phyloP scores from a whole-genome alignment of 2,888 invertebrate genomes.

The Rotaria sp. region DNA sequence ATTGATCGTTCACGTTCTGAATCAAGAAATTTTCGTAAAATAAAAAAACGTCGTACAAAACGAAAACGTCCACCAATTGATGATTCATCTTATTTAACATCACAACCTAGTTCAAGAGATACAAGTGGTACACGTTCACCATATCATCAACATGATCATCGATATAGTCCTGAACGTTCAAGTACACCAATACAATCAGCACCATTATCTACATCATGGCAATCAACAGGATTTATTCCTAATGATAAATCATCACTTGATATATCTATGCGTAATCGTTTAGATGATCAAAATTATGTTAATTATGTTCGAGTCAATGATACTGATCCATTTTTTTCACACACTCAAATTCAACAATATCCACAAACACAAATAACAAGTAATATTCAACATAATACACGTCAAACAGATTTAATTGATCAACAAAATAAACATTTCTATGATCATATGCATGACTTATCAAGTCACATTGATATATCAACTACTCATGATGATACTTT shows the following conservation, averaged over 20 bases:
- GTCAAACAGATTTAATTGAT: neutral
- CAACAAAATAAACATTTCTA: neutral
- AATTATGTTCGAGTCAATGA: neutral
- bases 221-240: neutral
- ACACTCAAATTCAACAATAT: neutral
- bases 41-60: slow-evolving; percentile 9
- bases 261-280: neutral
- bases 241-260: neutral
- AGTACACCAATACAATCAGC: neutral
- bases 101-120: neutral
- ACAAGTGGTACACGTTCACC: slow-evolving; percentile 16
- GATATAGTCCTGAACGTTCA: neutral
- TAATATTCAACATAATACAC: neutral
- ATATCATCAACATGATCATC: neutral
- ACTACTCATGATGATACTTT: neutral
- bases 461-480: neutral
- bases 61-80: neutral
- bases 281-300: neutral
- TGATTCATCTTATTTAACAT: neutral
- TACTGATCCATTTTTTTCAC: neutral
- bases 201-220: neutral
- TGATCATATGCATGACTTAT: neutral
- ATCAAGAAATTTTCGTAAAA: slow-evolving; percentile 25
- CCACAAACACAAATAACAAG: neutral
- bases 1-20: neutral